phyloP scores from a whole-genome alignment of 2,888 invertebrate genomes.

The Drosophila anomalata region DNA sequence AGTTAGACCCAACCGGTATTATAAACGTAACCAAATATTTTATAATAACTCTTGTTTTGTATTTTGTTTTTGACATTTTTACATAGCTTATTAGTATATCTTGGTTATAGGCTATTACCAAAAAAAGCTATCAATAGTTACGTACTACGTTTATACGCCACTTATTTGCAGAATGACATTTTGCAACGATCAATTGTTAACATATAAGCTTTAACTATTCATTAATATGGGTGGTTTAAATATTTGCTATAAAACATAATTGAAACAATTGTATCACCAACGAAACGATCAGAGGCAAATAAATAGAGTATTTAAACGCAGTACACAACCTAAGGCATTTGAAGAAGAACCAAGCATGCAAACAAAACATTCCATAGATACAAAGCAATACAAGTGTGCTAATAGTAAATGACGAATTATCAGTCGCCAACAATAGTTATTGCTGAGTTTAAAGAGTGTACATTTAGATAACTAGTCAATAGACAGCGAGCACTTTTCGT shows the following conservation, averaged over 20 bases:
- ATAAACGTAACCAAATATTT: conserved; percentile 23
- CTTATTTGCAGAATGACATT: conserved; percentile 14
- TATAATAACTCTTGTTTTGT: conserved; percentile 10
- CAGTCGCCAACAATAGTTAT: conserved; percentile 37
- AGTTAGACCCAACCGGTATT: conserved; percentile 31
- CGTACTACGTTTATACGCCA: conserved; percentile 25
- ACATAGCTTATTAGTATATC: conserved; percentile 15
- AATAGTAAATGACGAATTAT: conserved; percentile 39
- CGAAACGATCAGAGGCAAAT: conserved; percentile 15
- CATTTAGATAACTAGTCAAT: conserved; percentile 77
- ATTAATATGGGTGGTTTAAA: conserved; percentile 7
- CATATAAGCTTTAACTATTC: conserved; percentile 18
- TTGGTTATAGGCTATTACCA: conserved; percentile 26
- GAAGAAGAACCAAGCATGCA: conserved; percentile 10
- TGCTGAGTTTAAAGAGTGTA: conserved; percentile 37
- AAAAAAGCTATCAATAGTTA: conserved; percentile 20
- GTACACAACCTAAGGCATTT: conserved; percentile 4
- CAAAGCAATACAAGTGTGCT: conserved; percentile 17
- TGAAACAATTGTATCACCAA: neutral
- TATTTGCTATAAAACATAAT: conserved; percentile 10
- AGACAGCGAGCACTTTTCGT: conserved; percentile 85
- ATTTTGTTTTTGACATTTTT: conserved; percentile 19
- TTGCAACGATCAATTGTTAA: conserved; percentile 7
- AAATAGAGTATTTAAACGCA: conserved; percentile 22
- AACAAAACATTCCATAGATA: neutral